Conservation (phyloP, 2,888 invertebrate genomes). For the Trachelus troglodyta region DNA sequence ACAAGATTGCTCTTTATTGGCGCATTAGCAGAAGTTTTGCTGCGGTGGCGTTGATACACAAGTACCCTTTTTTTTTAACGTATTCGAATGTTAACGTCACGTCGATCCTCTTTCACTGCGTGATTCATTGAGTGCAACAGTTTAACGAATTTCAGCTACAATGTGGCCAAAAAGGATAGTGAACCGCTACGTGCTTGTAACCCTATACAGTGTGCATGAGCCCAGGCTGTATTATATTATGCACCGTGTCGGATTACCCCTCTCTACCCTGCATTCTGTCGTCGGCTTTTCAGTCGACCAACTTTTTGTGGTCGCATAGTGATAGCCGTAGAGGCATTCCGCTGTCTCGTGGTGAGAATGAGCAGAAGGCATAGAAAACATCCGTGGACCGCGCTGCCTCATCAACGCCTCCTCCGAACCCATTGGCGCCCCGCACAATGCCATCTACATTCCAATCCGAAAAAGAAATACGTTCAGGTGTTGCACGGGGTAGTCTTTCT, state of each 20-base stretch:
- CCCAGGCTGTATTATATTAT: constrained; percentile 35
- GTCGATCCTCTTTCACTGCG: not conserved
- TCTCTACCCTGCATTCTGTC: constrained; percentile 12
- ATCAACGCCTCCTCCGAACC: constrained; percentile 60
- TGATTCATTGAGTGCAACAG: not conserved
- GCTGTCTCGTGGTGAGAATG: constrained; percentile 26
- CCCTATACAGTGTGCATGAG: constrained; percentile 25
- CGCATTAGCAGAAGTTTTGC: too few species aligned
- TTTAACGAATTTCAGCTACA: not conserved
- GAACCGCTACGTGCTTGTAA: constrained; percentile 15
- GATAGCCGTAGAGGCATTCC: constrained; percentile 41
- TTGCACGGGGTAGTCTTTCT: not conserved
- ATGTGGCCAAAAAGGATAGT: not conserved
- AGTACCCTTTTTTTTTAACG: not conserved
- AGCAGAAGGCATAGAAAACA: constrained; percentile 53
- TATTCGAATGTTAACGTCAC: not conserved
- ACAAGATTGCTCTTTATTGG: too few species aligned
- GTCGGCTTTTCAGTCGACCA: constrained; percentile 23
- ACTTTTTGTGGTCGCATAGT: constrained; percentile 54
- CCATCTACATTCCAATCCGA: constrained; percentile 62
- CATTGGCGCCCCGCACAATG: constrained; percentile 61
- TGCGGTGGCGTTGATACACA: too few species aligned
- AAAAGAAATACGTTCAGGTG: constrained; percentile 33
- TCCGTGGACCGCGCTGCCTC: constrained; percentile 56
- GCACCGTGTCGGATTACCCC: constrained; percentile 50